A percentile compares a stretch with the other conserved stretches of the same genome.
These are phyloP conservation scores for Mythimna vitellina DNA, from an alignment of 2,888 invertebrate species.

Conservation along the genomic window DNA sequence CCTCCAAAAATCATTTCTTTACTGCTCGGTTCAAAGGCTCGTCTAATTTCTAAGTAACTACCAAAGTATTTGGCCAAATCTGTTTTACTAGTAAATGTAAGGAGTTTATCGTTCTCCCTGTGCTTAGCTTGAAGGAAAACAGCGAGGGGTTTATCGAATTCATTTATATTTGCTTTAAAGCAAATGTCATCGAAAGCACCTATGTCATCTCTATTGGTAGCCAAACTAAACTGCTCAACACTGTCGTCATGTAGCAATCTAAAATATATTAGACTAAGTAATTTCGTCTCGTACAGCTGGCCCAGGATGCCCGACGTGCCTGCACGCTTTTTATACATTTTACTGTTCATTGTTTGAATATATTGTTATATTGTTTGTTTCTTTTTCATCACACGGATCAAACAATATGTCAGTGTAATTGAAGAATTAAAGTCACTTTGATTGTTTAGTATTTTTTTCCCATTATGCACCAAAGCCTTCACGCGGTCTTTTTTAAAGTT, in stretches of 20 bases:
- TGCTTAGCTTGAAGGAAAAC: constrained; percentile 61
- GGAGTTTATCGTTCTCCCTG: constrained; percentile 42
- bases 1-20: constrained; percentile 42
- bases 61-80: constrained; percentile 45
- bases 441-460: background rate
- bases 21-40: constrained; percentile 21
- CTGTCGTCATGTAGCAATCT: constrained; percentile 36
- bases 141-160: constrained; percentile 21
- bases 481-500: no score
- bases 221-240: constrained; percentile 53
- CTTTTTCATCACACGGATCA: background rate
- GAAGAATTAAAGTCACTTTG: background rate
- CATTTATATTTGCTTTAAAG: constrained; percentile 46
- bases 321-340: constrained; percentile 30
- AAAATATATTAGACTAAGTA: constrained; percentile 56
- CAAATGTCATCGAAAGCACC: constrained; percentile 62
- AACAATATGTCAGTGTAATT: background rate
- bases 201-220: constrained; percentile 54
- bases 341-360: background rate
- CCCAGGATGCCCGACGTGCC: constrained; percentile 59
- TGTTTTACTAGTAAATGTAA: constrained; percentile 27
- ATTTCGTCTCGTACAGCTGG: constrained; percentile 61
- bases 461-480: background rate
- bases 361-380: background rate
- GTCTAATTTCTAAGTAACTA: constrained; percentile 50